phyloP scores from a whole-genome alignment of 1,140 invertebrate genomes.

The Melanaphis sacchari region DNA sequence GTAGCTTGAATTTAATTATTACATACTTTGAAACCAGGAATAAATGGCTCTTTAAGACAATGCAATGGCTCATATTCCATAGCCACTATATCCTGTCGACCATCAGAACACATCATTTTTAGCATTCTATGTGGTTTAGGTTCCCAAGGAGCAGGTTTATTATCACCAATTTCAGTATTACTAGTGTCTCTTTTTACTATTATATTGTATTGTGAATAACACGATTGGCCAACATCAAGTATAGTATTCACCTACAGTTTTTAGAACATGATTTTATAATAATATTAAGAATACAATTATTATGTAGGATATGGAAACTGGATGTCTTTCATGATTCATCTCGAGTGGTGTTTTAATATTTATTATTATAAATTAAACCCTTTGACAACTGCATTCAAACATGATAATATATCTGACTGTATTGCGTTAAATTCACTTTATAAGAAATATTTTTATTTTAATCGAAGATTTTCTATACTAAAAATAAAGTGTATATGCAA shows the following conservation, averaged over 20 bases:
- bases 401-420: too few species aligned
- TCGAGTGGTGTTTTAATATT: background rate
- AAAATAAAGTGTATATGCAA: too few species aligned
- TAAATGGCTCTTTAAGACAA: slow-evolving; percentile 69
- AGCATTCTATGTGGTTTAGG: slow-evolving; percentile 65
- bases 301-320: background rate
- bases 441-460: too few species aligned
- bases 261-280: background rate
- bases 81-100: slow-evolving; percentile 72
- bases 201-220: slow-evolving; percentile 71
- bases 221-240: slow-evolving; percentile 69
- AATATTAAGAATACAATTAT: background rate
- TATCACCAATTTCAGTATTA: slow-evolving; percentile 67
- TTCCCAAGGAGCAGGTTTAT: slow-evolving; percentile 64
- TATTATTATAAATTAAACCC: too few species aligned
- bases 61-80: slow-evolving; percentile 77
- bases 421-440: background rate
- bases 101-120: slow-evolving; percentile 79
- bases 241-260: slow-evolving; percentile 66
- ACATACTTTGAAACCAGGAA: slow-evolving; percentile 72
- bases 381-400: too few species aligned
- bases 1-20: background rate
- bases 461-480: background rate
- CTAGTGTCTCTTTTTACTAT: slow-evolving; percentile 68
- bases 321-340: background rate